A percentile compares a stretch with the other conserved stretches of the same genome.
Conservation (phyloP, 2,888 invertebrate genomes). For the Molanna angustata region DNA sequence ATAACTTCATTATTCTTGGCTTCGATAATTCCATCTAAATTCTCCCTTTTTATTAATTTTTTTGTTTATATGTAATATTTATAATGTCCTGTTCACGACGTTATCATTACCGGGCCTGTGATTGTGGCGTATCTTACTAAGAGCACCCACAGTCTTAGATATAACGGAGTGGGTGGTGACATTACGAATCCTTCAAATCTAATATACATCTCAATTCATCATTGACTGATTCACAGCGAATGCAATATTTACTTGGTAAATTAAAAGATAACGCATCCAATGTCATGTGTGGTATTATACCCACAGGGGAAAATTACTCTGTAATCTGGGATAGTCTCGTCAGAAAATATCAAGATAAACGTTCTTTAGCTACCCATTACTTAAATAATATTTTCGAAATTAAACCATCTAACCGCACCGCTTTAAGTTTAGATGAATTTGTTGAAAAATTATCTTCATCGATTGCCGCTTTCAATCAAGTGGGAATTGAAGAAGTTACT, state of each 20-base stretch:
- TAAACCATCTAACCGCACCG: neutral
- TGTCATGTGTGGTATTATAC: neutral
- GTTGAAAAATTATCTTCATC: neutral
- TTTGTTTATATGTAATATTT: no score
- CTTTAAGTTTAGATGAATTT: neutral
- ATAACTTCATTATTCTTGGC: no score
- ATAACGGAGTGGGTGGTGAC: no score
- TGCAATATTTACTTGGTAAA: slow-evolving; percentile 6
- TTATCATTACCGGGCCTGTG: no score
- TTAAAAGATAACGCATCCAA: neutral
- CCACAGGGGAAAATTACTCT: neutral
- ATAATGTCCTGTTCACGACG: no score
- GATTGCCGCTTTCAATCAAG: neutral
- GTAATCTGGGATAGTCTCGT: neutral
- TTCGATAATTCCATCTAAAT: no score
- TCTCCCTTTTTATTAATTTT: no score
- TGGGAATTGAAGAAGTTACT: neutral
- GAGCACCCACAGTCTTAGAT: no score
- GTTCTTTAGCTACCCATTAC: neutral
- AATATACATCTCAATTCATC: slow-evolving; percentile 1
- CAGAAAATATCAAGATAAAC: slow-evolving; percentile 1
- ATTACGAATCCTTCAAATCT: slow-evolving; percentile 6
- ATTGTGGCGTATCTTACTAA: no score
- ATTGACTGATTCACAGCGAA: slow-evolving; percentile 2
- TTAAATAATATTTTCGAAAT: slow-evolving; percentile 1